Conservation (phyloP, 2,113 vertebrate species). For the Numenius arquata region DNA sequence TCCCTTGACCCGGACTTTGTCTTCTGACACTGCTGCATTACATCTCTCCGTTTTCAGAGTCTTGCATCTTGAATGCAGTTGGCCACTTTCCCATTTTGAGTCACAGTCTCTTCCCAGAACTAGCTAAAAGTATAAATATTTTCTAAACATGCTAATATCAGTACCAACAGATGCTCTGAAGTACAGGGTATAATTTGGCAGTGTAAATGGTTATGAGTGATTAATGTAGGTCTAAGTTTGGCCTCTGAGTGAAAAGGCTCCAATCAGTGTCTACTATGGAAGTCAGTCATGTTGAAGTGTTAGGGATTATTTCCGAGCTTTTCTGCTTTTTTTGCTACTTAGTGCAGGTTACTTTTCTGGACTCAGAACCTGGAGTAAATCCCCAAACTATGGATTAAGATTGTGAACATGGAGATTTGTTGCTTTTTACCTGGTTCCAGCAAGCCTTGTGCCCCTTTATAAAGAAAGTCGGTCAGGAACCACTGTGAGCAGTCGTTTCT, state of each 20-base stretch:
- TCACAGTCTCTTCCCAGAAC: slow-evolving; percentile 4
- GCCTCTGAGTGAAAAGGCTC: background rate
- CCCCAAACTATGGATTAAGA: background rate
- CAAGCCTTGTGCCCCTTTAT: background rate
- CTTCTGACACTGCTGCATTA: background rate
- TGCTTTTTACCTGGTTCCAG: background rate
- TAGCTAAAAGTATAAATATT: background rate
- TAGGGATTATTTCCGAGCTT: background rate
- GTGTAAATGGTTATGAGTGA: background rate
- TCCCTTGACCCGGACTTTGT: background rate
- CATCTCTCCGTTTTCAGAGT: background rate
- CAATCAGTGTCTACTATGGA: background rate
- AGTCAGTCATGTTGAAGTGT: background rate
- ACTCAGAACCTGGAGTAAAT: background rate
- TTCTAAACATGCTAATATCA: background rate
- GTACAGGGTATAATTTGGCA: background rate
- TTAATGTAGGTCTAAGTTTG: background rate
- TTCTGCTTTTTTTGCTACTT: background rate
- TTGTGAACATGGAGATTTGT: background rate
- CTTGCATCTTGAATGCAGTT: background rate
- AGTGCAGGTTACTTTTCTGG: background rate
- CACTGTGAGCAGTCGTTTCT: background rate
- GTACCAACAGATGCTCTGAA: background rate
- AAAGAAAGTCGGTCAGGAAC: background rate
- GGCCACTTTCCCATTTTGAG: slow-evolving; percentile 12